These are phyloP conservation scores for Promerops cafer DNA, from an alignment of 2,113 vertebrate species.

Conservation along the genomic window DNA sequence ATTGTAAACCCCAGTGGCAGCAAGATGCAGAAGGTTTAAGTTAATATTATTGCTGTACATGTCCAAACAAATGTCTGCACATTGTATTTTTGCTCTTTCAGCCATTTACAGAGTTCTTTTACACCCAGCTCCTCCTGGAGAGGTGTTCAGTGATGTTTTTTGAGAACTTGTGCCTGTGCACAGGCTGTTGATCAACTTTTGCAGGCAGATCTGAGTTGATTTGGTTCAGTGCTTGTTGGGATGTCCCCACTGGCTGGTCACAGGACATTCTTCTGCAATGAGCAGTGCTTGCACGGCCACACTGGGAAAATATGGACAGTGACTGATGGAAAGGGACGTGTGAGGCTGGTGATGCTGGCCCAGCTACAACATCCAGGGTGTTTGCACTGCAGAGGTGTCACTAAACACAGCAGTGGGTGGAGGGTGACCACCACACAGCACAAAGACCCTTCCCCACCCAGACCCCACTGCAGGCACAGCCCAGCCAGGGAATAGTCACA, in stretches of 20 bases:
- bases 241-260: not conserved
- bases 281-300: not conserved
- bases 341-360: not conserved
- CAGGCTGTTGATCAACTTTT: not conserved
- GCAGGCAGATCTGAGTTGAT: not conserved
- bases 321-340: not conserved
- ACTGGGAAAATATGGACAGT: not conserved
- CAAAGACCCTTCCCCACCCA: not conserved
- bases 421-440: not conserved
- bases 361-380: not conserved
- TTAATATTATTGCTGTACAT: not conserved
- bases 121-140: not conserved
- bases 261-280: not conserved
- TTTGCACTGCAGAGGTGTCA: not conserved
- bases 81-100: not conserved
- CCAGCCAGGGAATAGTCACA: not conserved
- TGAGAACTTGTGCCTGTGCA: not conserved
- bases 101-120: not conserved
- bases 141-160: not conserved
- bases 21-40: not conserved
- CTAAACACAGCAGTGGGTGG: not conserved
- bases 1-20: not conserved
- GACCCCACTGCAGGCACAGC: not conserved
- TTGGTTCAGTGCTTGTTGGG: not conserved
- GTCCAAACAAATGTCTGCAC: not conserved